Base-by-base conservation (phyloP, 2,113 vertebrate genomes). In the Sisor rabdophorus region DNA sequence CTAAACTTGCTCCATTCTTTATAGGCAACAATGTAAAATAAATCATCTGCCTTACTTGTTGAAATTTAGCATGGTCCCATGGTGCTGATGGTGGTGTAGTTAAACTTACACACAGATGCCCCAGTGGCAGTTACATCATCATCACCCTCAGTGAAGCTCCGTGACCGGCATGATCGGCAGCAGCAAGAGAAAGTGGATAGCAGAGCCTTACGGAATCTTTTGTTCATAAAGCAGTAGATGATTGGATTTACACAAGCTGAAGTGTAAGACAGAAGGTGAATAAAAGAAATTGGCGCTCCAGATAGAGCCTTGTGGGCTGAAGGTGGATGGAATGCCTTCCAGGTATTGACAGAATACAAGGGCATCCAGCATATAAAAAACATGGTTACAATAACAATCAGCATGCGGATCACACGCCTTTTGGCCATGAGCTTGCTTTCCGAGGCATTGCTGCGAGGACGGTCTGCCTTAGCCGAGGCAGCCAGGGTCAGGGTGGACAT, bases 211-310 rank as follows among this genome's bases (percentile, higher is more conserved):
- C 97, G 95, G 86, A 98, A 98, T 19, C 96, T 95, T 2, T 92
- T 96, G 91, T 98, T 97, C 95, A 98, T 98, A 91, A 98, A 98
- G 90, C 97, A 98, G 92, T 98, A 98, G 87, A 98, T 93, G 30
- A 98, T 87, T 0, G 97, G 97, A 87, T 97, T 98, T 88, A 95
- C 87, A 0, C 96, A 97, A 73, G 96, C 92, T 0, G 97, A 98
- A 15, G 88, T 92, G 82, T 97, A 98, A 74, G 90, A 93, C 73
- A 98, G 84, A 79, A 98, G 84, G 80, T 98, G 95, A 86, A 98
- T 98, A 81, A 96, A 98, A 72, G 96, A 96, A 60, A 98, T 98
- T 67, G 97, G 97, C 0, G 94, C 84, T 0, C 97, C 97, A 0
- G 95, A 93, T 20, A 98, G 94, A 0, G 92, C 90, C 0, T 88